Evolutionary conservation across 2,888 invertebrate genomes (phyloP).

Genomic region (Bruchidius siliquastri): DNA sequence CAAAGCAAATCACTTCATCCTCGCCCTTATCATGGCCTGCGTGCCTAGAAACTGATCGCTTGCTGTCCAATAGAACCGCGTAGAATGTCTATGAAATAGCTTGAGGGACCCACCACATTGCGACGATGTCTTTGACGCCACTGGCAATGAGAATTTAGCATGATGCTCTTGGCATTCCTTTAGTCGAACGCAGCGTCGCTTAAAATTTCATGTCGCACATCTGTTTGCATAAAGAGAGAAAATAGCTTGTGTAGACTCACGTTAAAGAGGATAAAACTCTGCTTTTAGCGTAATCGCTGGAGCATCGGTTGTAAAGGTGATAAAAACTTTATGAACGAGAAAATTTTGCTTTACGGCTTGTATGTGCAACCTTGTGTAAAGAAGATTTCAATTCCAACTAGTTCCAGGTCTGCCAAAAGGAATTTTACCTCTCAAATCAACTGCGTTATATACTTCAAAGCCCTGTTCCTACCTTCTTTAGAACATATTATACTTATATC

Average conservation of each 20-base stretch:
- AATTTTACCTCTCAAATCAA: not conserved
- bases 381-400: not conserved
- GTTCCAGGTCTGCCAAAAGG: not conserved
- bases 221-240: not conserved
- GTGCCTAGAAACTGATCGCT: too few relatives aligned
- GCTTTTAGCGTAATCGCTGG: not conserved
- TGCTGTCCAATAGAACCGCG: too few relatives aligned
- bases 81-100: too few relatives aligned
- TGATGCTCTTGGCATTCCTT: not conserved
- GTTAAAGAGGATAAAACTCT: not conserved
- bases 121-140: not conserved
- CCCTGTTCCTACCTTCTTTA: too few relatives aligned
- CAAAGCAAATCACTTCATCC: too few relatives aligned
- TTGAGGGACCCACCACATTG: too few relatives aligned
- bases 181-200: not conserved
- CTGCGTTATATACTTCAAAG: too few relatives aligned
- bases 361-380: not conserved
- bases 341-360: not conserved
- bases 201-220: not conserved
- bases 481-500: too few relatives aligned
- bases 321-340: not conserved
- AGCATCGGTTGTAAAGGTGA: not conserved
- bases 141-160: not conserved
- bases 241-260: not conserved
- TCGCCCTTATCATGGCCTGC: too few relatives aligned